Evolutionary conservation across 35 echinoderm and acorn worm genomes (phyloP), one percentile per base, ranked within the genome.

Genomic region (Anneissia japonica): DNA sequence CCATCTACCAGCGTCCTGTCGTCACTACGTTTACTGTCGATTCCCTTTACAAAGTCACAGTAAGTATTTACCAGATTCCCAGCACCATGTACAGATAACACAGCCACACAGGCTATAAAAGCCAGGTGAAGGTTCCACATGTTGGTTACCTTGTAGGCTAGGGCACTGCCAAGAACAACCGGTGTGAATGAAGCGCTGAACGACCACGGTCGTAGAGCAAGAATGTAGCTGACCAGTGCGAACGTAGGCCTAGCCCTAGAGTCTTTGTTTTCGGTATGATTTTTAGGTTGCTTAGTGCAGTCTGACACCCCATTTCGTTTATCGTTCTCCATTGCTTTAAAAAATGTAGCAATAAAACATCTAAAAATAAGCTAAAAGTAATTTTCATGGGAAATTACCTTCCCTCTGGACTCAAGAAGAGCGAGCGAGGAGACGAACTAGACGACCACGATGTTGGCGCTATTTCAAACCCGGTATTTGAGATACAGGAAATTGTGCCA

Each of bases 51-150:
- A 51, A 88, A 99, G 83, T 99, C 96, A 83, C 91, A 99, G 46
- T 99, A 99, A 30, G 96, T 94, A 75, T 99, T 99, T 31, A 93
- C 92, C 26, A 99, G 76, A 77, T 99, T 99, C 36, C 92, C 96
- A 79, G 96, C 96, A 10, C 92, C 95, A 73, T 99, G 96, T 0
- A 99, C 96, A 28, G 86, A 99, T 38, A 99, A 74, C 35, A 93
- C 86, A 35, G 91, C 96, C 41, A 91, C 33, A 6, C 86, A 46
- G 32, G 92, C 88, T 6, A 90, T 88, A 35, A 93, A 35, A 35
- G 85, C 88, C 4, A 90, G 79, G 0, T 86, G 19, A 5, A 82
- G 38, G 23, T 94, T 84, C 19, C 83, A 35, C 0, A 79, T 55
- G 56, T 80, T 84, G n/a, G 40, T 79, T 38, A 90, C 74, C 79